phyloP scores from a whole-genome alignment of 2,113 vertebrate species.

The Hymenochirus boettgeri region DNA sequence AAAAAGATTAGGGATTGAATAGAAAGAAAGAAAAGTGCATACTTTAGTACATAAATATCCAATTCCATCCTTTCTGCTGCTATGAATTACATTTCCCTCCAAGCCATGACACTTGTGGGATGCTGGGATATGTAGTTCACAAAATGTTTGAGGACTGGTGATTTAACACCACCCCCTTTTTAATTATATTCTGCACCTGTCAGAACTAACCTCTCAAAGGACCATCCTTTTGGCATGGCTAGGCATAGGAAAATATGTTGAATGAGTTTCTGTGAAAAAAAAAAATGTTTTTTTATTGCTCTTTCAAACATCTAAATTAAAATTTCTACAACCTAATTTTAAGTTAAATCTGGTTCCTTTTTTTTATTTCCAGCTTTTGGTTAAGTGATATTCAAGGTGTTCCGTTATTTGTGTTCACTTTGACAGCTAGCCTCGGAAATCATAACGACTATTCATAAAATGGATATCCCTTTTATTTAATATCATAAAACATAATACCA shows the following conservation, averaged over 20 bases:
- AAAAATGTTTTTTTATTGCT: background rate
- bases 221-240: background rate
- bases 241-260: too few species aligned
- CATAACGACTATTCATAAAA: background rate
- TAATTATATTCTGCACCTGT: background rate
- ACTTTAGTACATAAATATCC: too few species aligned
- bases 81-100: background rate
- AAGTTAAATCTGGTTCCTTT: background rate
- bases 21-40: background rate
- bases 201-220: background rate
- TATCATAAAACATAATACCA: constrained; percentile 5
- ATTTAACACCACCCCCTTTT: background rate
- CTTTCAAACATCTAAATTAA: background rate
- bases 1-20: background rate
- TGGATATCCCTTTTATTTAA: background rate
- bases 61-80: too few species aligned
- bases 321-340: background rate
- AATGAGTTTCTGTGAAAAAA: background rate
- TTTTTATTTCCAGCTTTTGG: background rate
- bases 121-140: background rate
- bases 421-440: constrained; percentile 5
- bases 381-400: constrained; percentile 3
- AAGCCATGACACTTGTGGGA: background rate
- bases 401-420: background rate
- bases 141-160: too few species aligned